Evolutionary conservation across 2,888 invertebrate genomes (phyloP).

Genomic region (Schrankia costaestrigalis): DNA sequence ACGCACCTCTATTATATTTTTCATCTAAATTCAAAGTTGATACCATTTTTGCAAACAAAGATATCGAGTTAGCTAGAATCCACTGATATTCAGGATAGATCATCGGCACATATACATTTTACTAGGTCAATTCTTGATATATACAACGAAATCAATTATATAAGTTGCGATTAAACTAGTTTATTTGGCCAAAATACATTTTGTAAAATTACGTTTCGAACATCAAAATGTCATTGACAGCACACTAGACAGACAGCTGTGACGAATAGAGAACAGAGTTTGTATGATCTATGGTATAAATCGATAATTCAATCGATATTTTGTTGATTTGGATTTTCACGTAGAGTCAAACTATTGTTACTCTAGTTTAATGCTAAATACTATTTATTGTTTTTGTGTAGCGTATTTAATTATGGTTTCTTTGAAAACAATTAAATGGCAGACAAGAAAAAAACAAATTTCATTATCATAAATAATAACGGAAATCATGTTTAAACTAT

Average conservation of each 20-base stretch:
- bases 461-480: too few relatives aligned
- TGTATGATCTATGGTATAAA: constrained; percentile 61
- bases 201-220: constrained; percentile 59
- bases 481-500: too few relatives aligned
- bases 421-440: too few relatives aligned
- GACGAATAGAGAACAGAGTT: constrained; percentile 58
- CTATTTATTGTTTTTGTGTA: too few relatives aligned
- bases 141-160: constrained; percentile 37
- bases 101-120: constrained; percentile 12
- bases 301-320: constrained; percentile 60
- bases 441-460: too few relatives aligned
- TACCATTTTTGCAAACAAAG: constrained; percentile 57
- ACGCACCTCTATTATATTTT: constrained; percentile 72
- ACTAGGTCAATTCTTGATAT: constrained; percentile 11
- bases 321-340: neutral
- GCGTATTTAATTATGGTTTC: too few relatives aligned
- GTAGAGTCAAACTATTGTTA: too few relatives aligned
- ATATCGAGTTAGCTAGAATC: constrained; percentile 13
- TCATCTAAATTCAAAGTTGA: constrained; percentile 71
- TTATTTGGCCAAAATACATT: constrained; percentile 51
- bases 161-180: constrained; percentile 44
- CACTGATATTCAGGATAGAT: constrained; percentile 18
- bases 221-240: constrained; percentile 73
- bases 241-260: constrained; percentile 78
- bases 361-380: too few relatives aligned